A percentile compares a stretch with the other conserved stretches of the same genome.
Conservation (phyloP, 1,140 invertebrate species). For the Drosophila ironensis region DNA sequence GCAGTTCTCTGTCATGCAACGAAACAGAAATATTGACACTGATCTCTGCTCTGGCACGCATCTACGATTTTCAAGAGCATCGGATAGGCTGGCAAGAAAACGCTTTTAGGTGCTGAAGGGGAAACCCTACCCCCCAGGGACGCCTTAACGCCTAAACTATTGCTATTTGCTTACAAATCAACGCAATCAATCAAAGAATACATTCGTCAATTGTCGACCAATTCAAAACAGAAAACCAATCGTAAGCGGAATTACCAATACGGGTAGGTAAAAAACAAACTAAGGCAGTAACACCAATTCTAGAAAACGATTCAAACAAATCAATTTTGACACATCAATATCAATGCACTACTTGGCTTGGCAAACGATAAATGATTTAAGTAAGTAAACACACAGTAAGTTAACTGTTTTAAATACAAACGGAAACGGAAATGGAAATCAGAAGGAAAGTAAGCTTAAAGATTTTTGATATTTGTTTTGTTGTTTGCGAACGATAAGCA, state of each 20-base stretch:
- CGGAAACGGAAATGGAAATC: slow-evolving; percentile 6
- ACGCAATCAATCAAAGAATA: slow-evolving; percentile 32
- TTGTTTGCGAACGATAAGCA: slow-evolving; percentile 80
- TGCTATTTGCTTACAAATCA: slow-evolving; percentile 42
- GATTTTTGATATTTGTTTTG: slow-evolving; percentile 32
- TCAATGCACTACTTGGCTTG: slow-evolving; percentile 66
- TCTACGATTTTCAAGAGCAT: slow-evolving; percentile 61
- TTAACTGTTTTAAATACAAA: slow-evolving; percentile 32
- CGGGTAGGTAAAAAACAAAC: slow-evolving; percentile 36
- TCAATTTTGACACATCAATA: slow-evolving; percentile 44
- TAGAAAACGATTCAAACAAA: slow-evolving; percentile 44
- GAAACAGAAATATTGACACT: slow-evolving; percentile 45
- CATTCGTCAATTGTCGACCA: slow-evolving; percentile 45
- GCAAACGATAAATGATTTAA: slow-evolving; percentile 57
- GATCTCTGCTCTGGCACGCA: slow-evolving; percentile 48
- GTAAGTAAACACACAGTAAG: slow-evolving; percentile 51
- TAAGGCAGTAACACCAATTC: slow-evolving; percentile 63
- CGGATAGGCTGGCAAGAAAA: slow-evolving; percentile 49
- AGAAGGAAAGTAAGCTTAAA: slow-evolving; percentile 38
- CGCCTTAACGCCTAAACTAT: slow-evolving; percentile 16
- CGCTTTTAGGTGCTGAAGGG: slow-evolving; percentile 59
- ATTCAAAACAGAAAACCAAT: slow-evolving; percentile 27
- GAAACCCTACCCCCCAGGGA: neutral
- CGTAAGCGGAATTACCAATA: slow-evolving; percentile 38
- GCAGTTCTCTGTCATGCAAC: neutral